A percentile compares a stretch with the other conserved stretches of the same genome.
Evolutionary conservation across 2,888 invertebrate species (phyloP).

Genomic region (Drosophila paucipuncta): DNA sequence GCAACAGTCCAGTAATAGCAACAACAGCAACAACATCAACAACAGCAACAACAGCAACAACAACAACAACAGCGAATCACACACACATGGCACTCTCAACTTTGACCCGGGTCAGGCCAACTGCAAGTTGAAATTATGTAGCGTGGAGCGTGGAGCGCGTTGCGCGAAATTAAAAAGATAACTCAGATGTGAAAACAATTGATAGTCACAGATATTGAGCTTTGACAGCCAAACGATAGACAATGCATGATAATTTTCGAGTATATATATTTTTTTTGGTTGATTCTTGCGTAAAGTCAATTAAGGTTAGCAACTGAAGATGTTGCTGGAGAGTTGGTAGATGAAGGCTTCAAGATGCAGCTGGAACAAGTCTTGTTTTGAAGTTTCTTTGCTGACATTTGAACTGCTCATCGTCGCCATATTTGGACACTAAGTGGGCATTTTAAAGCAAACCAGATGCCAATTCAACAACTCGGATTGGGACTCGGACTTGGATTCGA

Average conservation of each 20-base stretch:
- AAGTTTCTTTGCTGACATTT: conserved; percentile 57
- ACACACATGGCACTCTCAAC: conserved; percentile 70
- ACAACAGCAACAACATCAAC: conserved; percentile 2
- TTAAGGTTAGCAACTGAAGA: conserved; percentile 60
- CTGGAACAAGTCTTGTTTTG: conserved; percentile 48
- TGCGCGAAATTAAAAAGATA: conserved; percentile 81
- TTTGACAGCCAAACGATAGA: conserved; percentile 78
- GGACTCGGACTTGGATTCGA: conserved; percentile 13
- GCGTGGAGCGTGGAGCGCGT: conserved; percentile 50
- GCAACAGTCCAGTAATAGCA: conserved; percentile 43
- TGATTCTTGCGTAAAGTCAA: conserved; percentile 72
- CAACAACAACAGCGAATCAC: conserved; percentile 29
- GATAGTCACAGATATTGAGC: conserved; percentile 80
- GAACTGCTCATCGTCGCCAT: conserved; percentile 63
- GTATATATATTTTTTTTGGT: conserved; percentile 21
- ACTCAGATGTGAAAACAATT: conserved; percentile 82
- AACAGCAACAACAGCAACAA: conserved; percentile 7
- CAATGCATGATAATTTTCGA: conserved; percentile 71
- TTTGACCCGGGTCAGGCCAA: conserved; percentile 78
- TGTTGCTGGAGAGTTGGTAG: conserved; percentile 25
- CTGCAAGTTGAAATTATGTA: conserved; percentile 70
- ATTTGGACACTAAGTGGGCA: conserved; percentile 63
- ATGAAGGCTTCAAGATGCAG: conserved; percentile 62
- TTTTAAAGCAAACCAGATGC: conserved; percentile 57
- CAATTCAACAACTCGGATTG: conserved; percentile 22